Evolutionary conservation across 2,113 vertebrate species (phyloP).

Genomic region (Hymenochirus boettgeri): DNA sequence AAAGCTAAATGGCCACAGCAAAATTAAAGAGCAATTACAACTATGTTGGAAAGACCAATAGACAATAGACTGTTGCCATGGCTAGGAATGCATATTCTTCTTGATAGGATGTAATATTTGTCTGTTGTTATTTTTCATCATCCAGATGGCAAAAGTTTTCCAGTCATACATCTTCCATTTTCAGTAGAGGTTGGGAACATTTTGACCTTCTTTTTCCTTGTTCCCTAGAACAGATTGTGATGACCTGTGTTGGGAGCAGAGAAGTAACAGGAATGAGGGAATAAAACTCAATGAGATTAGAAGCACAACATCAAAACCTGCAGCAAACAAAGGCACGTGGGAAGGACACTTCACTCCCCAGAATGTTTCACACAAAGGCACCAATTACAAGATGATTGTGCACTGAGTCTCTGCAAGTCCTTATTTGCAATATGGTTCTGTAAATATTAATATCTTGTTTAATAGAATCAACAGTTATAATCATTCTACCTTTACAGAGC

Average conservation of each 20-base stretch:
- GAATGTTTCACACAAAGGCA: slow-evolving; percentile 24
- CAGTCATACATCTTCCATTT: too few species aligned
- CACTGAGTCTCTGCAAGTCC: slow-evolving; percentile 4
- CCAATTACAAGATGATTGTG: slow-evolving; percentile 32
- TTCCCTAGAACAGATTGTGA: background rate
- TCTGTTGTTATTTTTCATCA: too few species aligned
- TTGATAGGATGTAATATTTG: too few species aligned
- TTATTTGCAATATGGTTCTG: slow-evolving; percentile 2
- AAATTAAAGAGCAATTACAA: too few species aligned
- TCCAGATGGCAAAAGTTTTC: too few species aligned
- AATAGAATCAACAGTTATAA: too few species aligned
- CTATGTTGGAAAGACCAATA: too few species aligned
- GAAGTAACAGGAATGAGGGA: background rate
- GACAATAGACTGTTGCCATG: too few species aligned
- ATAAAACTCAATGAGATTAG: slow-evolving; percentile 3
- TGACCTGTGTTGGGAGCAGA: background rate
- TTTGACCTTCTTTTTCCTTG: slow-evolving; percentile 20
- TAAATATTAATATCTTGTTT: too few species aligned
- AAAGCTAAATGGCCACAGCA: too few species aligned
- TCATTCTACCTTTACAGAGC: too few species aligned
- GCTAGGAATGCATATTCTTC: too few species aligned
- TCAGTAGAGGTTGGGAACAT: background rate
- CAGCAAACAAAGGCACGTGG: slow-evolving; percentile 12
- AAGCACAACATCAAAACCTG: slow-evolving; percentile 25
- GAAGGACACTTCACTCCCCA: slow-evolving; percentile 10